phyloP scores from a whole-genome alignment of 2,113 vertebrate genomes.

The Blennius ocellaris region DNA sequence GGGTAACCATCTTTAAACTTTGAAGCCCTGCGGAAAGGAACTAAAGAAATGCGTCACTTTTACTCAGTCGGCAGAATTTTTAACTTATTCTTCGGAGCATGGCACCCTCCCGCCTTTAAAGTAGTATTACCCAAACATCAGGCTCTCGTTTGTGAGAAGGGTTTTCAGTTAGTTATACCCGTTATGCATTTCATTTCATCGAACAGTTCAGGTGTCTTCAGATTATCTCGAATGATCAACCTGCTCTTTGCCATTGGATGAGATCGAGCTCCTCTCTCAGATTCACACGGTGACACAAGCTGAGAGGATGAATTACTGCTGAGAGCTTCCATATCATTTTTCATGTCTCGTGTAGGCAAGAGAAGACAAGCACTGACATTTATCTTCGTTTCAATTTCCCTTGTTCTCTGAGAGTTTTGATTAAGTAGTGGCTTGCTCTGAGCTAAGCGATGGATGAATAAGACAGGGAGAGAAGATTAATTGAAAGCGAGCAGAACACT shows the following conservation, averaged over 20 bases:
- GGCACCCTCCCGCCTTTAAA: conserved; percentile 59
- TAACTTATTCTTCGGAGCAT: conserved; percentile 67
- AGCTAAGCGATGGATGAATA: not conserved
- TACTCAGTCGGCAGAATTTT: conserved; percentile 53
- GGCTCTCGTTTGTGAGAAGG: conserved; percentile 44
- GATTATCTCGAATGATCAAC: conserved; percentile 18
- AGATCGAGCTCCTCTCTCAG: conserved; percentile 32
- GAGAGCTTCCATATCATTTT: conserved; percentile 45
- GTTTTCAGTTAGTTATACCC: conserved; percentile 23
- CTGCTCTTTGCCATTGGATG: conserved; percentile 35
- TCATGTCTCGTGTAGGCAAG: conserved; percentile 39
- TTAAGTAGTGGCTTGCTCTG: conserved; percentile 48
- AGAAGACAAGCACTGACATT: conserved; percentile 42
- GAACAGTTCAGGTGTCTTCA: conserved; percentile 43
- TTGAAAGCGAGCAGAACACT: conserved; percentile 22
- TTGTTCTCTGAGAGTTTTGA: conserved; percentile 47
- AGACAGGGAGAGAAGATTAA: conserved; percentile 17
- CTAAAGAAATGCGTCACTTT: conserved; percentile 46
- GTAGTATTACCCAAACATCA: conserved; percentile 38
- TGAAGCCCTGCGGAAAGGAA: conserved; percentile 35
- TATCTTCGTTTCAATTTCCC: conserved; percentile 42
- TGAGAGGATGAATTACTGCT: conserved; percentile 42
- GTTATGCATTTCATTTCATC: conserved; percentile 52
- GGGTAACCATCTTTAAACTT: conserved; percentile 44
- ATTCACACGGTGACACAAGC: conserved; percentile 27